phyloP scores from a whole-genome alignment of 2,888 invertebrate genomes.

The Tholera decimalis region DNA sequence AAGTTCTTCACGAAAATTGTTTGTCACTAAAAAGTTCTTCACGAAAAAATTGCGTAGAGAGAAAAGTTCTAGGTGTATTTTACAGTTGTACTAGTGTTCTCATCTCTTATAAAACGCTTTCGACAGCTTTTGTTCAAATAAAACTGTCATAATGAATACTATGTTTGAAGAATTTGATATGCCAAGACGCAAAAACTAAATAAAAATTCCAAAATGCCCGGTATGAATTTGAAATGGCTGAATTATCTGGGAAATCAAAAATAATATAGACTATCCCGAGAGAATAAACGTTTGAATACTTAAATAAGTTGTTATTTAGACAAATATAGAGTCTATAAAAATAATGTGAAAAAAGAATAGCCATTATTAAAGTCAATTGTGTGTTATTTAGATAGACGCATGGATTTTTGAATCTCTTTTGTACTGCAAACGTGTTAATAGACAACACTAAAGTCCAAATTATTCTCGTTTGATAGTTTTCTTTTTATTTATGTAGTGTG shows the following conservation, averaged over 20 bases:
- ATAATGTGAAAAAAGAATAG: background rate
- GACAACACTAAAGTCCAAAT: conserved; percentile 18
- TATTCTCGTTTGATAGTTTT: background rate
- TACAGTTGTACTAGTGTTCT: background rate
- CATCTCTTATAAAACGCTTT: background rate
- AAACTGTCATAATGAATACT: background rate
- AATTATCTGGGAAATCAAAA: no score
- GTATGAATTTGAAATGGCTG: background rate
- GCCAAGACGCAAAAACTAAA: background rate
- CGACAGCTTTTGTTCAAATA: background rate
- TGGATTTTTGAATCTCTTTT: conserved; percentile 33
- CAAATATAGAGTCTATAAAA: background rate
- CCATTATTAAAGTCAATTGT: background rate
- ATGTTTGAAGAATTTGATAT: background rate
- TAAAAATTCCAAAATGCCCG: no score
- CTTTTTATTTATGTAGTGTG: conserved; percentile 5
- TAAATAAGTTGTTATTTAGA: no score
- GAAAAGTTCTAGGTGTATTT: background rate
- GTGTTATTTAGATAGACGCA: conserved; percentile 38
- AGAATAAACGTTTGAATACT: no score
- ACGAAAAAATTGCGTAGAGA: background rate
- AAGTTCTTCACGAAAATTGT: background rate
- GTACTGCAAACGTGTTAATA: conserved; percentile 48
- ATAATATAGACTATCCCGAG: background rate
- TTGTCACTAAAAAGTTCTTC: background rate